A percentile compares a stretch with the other conserved stretches of the same genome.
Conservation (phyloP, 2,888 invertebrate genomes). For the Leucophora obtusa region DNA sequence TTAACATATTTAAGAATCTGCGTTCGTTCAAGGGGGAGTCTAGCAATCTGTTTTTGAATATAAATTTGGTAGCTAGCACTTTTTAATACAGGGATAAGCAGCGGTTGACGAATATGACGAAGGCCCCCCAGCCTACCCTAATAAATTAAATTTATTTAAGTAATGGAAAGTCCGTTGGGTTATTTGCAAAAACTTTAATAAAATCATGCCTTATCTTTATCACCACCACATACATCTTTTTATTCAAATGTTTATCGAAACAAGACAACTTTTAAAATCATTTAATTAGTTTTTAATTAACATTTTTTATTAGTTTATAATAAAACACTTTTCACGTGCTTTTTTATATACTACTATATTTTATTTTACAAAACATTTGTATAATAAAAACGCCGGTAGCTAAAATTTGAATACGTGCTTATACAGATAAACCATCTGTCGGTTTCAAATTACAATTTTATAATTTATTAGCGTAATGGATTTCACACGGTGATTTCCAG, state of each 20-base stretch:
- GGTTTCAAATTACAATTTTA: constrained; percentile 3
- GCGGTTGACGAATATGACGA: too few relatives aligned
- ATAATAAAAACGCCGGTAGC: constrained; percentile 3
- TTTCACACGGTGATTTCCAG: constrained; percentile 18
- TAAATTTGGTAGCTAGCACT: too few relatives aligned
- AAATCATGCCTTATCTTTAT: constrained; percentile 1
- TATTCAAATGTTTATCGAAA: too few relatives aligned
- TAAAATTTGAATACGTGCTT: not conserved
- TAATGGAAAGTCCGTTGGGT: not conserved
- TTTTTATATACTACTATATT: too few relatives aligned
- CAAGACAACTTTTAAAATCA: not conserved
- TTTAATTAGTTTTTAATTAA: constrained; percentile 25
- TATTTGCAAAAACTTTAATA: not conserved
- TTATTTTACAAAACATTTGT: not conserved
- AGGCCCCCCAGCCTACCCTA: too few relatives aligned
- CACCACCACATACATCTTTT: not conserved
- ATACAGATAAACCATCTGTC: not conserved
- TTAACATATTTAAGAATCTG: too few relatives aligned
- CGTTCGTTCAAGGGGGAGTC: too few relatives aligned
- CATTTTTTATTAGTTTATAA: not conserved
- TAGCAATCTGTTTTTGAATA: too few relatives aligned
- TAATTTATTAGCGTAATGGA: constrained; percentile 25
- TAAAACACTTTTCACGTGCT: too few relatives aligned
- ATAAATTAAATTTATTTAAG: not conserved
- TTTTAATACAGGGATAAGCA: too few relatives aligned